Evolutionary conservation across 2,888 invertebrate genomes (phyloP).

Genomic region (Augiades crinisus): DNA sequence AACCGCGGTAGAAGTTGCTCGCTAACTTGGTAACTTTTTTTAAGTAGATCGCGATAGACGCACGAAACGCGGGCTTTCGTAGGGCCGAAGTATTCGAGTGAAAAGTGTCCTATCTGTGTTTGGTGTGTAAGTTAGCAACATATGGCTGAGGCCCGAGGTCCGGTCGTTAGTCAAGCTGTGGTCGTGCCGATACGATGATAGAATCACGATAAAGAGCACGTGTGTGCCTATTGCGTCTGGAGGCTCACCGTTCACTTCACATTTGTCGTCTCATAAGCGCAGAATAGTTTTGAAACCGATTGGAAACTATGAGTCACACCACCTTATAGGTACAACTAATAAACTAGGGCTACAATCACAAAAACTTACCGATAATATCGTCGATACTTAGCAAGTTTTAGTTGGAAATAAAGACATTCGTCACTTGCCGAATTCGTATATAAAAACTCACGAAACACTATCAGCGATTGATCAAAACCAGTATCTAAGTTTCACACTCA

Average conservation of each 20-base stretch:
- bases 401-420: not conserved
- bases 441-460: constrained; percentile 1
- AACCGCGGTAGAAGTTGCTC: constrained; percentile 39
- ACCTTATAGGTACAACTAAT: constrained; percentile 31
- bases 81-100: constrained; percentile 45
- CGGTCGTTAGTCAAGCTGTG: constrained; percentile 49
- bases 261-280: constrained; percentile 55
- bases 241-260: constrained; percentile 76
- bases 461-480: constrained; percentile 2
- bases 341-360: constrained; percentile 17
- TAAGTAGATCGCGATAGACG: constrained; percentile 13
- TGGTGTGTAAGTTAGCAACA: constrained; percentile 69
- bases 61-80: constrained; percentile 26
- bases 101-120: constrained; percentile 60
- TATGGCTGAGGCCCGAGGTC: constrained; percentile 70
- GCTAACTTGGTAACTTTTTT: constrained; percentile 37
- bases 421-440: not conserved
- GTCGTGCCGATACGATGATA: constrained; percentile 57
- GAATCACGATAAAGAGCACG: constrained; percentile 68
- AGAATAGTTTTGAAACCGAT: constrained; percentile 42
- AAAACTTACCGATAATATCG: too few species aligned
- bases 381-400: too few species aligned
- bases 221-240: constrained; percentile 62
- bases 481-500: constrained; percentile 2
- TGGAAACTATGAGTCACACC: constrained; percentile 53